These are phyloP conservation scores for Bubo bubo DNA, from an alignment of 2,113 vertebrate genomes.

Conservation along the genomic window DNA sequence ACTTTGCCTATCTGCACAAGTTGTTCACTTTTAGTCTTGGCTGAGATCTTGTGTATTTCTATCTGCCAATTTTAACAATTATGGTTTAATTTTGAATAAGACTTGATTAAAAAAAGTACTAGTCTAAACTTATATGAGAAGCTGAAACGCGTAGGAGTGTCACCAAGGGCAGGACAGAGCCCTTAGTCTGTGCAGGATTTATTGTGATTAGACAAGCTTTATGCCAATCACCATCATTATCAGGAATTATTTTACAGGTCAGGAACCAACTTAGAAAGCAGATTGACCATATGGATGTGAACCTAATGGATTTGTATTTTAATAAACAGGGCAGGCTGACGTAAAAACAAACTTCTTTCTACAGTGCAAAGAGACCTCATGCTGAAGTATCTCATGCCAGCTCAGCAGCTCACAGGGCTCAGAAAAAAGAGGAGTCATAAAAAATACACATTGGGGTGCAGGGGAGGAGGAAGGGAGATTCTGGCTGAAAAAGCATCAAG, in stretches of 20 bases:
- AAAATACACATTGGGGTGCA: neutral
- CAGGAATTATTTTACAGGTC: slow-evolving; percentile 37
- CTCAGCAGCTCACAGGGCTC: neutral
- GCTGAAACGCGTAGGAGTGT: neutral
- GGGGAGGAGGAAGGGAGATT: neutral
- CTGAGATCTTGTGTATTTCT: neutral
- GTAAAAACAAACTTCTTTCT: slow-evolving; percentile 32
- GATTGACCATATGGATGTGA: slow-evolving; percentile 60
- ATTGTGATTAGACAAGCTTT: slow-evolving; percentile 54
- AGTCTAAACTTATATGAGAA: slow-evolving; percentile 31
- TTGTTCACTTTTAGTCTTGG: neutral
- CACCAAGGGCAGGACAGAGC: slow-evolving; percentile 20
- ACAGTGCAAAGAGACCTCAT: slow-evolving; percentile 29
- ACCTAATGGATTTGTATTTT: slow-evolving; percentile 66
- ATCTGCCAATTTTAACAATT: neutral
- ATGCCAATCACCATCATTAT: slow-evolving; percentile 55
- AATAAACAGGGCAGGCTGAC: slow-evolving; percentile 54
- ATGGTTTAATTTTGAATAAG: slow-evolving; percentile 1
- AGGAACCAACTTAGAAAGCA: slow-evolving; percentile 63
- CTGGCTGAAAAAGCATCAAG: neutral
- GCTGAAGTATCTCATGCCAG: neutral
- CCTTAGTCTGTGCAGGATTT: slow-evolving; percentile 42
- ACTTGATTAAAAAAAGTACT: neutral
- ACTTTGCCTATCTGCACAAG: neutral
- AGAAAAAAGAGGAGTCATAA: neutral